Evolutionary conservation across 2,113 vertebrate genomes (phyloP).

Genomic region (Megatriorchis doriae): DNA sequence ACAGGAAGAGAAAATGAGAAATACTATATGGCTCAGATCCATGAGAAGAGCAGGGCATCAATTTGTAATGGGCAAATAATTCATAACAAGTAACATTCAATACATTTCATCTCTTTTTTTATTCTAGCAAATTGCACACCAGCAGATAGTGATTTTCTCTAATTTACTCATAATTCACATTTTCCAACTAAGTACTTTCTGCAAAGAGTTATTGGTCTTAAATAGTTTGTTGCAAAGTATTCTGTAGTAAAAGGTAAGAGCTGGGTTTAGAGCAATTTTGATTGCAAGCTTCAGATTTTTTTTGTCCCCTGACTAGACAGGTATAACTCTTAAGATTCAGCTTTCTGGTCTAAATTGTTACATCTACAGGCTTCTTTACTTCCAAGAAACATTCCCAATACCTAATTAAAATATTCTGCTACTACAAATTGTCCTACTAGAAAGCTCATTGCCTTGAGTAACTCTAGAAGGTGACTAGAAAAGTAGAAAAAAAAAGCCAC

Average conservation of each 20-base stretch:
- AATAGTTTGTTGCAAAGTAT: background rate
- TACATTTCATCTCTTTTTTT: background rate
- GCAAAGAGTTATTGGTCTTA: background rate
- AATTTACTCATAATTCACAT: slow-evolving; percentile 36
- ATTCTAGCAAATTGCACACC: slow-evolving; percentile 26
- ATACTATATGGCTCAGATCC: background rate
- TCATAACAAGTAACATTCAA: slow-evolving; percentile 33
- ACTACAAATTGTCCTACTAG: background rate
- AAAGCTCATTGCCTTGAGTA: background rate
- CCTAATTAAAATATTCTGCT: background rate
- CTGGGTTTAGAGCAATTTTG: background rate
- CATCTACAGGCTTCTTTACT: background rate
- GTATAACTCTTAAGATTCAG: background rate
- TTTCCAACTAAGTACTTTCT: background rate
- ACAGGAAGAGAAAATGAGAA: slow-evolving; percentile 11
- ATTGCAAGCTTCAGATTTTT: background rate
- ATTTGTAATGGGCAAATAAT: slow-evolving; percentile 43
- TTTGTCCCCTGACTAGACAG: background rate
- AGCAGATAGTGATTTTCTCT: slow-evolving; percentile 47
- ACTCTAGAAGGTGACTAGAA: background rate
- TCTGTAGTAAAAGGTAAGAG: background rate
- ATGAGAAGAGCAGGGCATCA: background rate
- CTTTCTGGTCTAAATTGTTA: background rate
- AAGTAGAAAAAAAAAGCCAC: background rate
- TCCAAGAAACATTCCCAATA: background rate